phyloP scores from a whole-genome alignment of 2,113 vertebrate genomes.

The Seriola rivoliana region DNA sequence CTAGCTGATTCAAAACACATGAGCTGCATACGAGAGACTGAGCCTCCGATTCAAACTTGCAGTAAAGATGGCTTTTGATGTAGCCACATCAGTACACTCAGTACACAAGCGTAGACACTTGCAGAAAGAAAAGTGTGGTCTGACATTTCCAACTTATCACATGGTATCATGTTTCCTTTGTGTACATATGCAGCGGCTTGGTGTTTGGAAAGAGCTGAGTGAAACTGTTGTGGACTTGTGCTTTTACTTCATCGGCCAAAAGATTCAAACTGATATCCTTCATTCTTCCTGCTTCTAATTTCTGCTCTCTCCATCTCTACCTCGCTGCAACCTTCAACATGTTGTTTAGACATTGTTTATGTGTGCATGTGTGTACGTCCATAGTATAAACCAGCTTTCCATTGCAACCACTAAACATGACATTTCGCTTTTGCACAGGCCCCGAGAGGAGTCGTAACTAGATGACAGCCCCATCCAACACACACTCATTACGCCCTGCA shows the following conservation, averaged over 20 bases:
- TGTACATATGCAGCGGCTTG: slow-evolving; percentile 26
- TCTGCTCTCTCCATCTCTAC: background rate
- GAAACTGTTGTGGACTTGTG: slow-evolving; percentile 45
- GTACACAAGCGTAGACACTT: slow-evolving; percentile 49
- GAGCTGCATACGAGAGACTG: slow-evolving; percentile 39
- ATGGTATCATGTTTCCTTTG: slow-evolving; percentile 65
- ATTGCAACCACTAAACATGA: slow-evolving; percentile 28
- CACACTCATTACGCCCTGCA: slow-evolving; percentile 5
- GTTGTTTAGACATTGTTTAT: slow-evolving; percentile 1
- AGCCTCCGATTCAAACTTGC: slow-evolving; percentile 29
- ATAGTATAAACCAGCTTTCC: slow-evolving; percentile 30
- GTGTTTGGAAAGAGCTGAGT: slow-evolving; percentile 49
- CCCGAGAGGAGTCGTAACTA: slow-evolving; percentile 10
- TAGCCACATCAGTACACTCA: slow-evolving; percentile 64
- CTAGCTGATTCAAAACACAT: slow-evolving; percentile 70
- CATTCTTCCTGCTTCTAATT: slow-evolving; percentile 35
- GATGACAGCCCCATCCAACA: slow-evolving; percentile 18
- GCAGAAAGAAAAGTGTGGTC: slow-evolving; percentile 42
- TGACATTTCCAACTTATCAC: slow-evolving; percentile 71
- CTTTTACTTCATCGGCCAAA: slow-evolving; percentile 34
- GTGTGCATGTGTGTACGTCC: background rate
- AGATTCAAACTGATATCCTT: slow-evolving; percentile 62
- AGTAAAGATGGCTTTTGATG: slow-evolving; percentile 61
- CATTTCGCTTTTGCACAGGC: slow-evolving; percentile 23
- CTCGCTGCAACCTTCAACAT: slow-evolving; percentile 17